Base-by-base conservation (phyloP, 2,888 invertebrate genomes). In the Erynnis tages region DNA sequence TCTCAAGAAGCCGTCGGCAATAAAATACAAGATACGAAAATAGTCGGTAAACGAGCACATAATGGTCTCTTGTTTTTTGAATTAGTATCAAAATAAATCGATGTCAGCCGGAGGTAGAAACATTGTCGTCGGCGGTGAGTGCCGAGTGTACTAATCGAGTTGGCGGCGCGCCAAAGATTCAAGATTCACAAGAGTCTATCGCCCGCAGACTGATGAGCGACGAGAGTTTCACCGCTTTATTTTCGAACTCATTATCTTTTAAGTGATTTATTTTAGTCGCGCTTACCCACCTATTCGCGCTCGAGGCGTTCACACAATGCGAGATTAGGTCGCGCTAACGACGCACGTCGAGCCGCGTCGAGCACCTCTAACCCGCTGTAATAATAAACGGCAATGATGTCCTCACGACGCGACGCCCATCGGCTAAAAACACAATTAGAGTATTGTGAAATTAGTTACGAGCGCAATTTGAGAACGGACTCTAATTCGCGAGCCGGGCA, bases 191-290 rank as follows among this genome's bases (percentile, higher is more conserved):
- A 72, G 71, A 71, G 73, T 72, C 77, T 73, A 79, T 79, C 74
- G 71, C 66, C 76, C 77, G 66, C 79, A 75, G 77, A 76, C 76
- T 69, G 71, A 74, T 73, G 76, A 83, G 73, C 75, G 80, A 79
- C 79, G 76, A 83, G 69, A 82, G 73, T 79, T 76, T 79, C 79
- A 76, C 72, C 73, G 72, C 79, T 86, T 83, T 85, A 88, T 88
- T 88, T 86, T 83, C 73, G 82, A 76, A 76, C 84, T 86, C 86
- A 86, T 89, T 89, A 89, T 87, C 81, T 80, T 76, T 74, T 71
- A 78, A 85, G 81, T 80, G 83, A 85, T 87, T 86, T 86, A 89
- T 89, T 87, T 85, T 76, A 62, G 77, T 71, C 73, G 61, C 63
- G 67, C 71, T 58, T 47, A 59, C 43, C 50, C 50, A 56, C 55